Evolutionary conservation across 1,140 invertebrate species (phyloP), one percentile per base, ranked within the genome.

Genomic region (Drosophila arizonae): DNA sequence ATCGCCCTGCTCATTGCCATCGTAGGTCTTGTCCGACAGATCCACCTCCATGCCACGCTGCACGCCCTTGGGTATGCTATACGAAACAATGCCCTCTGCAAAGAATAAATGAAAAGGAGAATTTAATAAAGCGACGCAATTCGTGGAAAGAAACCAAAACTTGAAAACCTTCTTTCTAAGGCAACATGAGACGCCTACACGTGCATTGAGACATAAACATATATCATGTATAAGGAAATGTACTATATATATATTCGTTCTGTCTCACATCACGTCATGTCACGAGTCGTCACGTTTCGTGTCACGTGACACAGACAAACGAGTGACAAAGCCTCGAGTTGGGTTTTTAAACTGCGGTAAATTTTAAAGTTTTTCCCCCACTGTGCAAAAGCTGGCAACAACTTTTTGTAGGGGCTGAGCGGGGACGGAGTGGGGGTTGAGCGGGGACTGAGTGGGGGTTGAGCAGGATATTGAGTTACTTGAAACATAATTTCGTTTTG

Each of bases 21-120:
- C 98, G 93, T 99, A 99, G 45, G 96, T 96, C 73, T 96, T 95
- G 92, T 99, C 98, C 76, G 95, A 96, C 50, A 99, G 94, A 90
- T 98, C 96, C 77, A 97, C 95, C 67, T 95, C 94, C 58, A 94
- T 95, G 75, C 97, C 97, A 68, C 97, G 95, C 46, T 93, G 93
- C 72, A 94, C 93, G 15, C 96, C 97, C 81, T 96, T 95, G 1
- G 96, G 96, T 93, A 97, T 96, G 26, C 94, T 94, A 92, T 98
- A 98, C 4, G 95, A 95, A 2, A 97, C 92, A 13, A 98, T 93
- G 56, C 96, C 96, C 85, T 96, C 97, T 97, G 94, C 28, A 92
- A 90, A 26, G 75, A 28, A 64, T 48, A 45, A 54, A 61, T 39
- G 13, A 54, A 54, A 75, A 76, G 48, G 60, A 6, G 15, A 75